Conservation (phyloP, 2,113 vertebrate species). For the Alouatta palliata region DNA sequence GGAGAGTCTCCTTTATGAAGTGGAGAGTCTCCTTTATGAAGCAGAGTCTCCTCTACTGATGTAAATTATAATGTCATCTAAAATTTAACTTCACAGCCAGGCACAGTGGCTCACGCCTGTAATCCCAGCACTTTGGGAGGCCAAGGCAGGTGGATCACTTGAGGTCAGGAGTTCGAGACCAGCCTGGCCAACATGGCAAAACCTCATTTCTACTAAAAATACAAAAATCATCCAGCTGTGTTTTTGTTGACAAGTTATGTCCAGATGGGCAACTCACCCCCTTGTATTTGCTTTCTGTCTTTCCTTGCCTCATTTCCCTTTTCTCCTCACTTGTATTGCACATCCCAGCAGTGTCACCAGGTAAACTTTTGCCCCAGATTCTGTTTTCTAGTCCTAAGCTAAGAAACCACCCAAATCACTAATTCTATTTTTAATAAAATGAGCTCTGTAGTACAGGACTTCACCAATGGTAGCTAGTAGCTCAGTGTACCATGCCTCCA, state of each 20-base stretch:
- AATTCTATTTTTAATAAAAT: slow-evolving; percentile 12
- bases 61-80: too few relatives aligned
- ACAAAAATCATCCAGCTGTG: not conserved
- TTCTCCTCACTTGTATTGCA: not conserved
- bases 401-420: not conserved
- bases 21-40: too few relatives aligned
- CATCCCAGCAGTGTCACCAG: not conserved
- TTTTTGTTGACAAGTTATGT: not conserved
- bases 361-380: not conserved
- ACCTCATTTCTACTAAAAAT: not conserved
- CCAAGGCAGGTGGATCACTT: not conserved
- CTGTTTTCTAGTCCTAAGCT: not conserved
- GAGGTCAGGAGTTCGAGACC: not conserved
- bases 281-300: not conserved
- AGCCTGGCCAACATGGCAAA: not conserved
- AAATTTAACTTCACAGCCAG: not conserved
- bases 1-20: too few relatives aligned
- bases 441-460: not conserved
- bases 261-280: not conserved
- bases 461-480: not conserved
- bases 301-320: not conserved
- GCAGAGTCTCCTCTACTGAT: too few relatives aligned
- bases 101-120: not conserved
- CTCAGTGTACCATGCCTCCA: not conserved
- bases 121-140: not conserved